phyloP scores from a whole-genome alignment of 1,140 invertebrate genomes.

The Lordiphosa stackelbergi region DNA sequence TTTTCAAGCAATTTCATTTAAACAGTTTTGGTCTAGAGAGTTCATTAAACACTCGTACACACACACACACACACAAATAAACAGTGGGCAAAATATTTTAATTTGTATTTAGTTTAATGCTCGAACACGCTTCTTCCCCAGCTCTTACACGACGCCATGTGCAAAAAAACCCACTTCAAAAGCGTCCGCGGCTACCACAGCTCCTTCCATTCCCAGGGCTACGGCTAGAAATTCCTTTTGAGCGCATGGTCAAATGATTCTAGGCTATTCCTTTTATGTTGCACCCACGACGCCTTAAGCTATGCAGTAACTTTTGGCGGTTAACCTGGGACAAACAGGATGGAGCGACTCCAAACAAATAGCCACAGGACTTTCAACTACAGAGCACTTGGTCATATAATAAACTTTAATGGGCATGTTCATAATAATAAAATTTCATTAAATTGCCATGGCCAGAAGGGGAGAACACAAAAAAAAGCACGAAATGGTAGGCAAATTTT shows the following conservation, averaged over 20 bases:
- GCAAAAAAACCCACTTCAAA: conserved; percentile 48
- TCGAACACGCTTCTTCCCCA: conserved; percentile 48
- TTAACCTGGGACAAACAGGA: conserved; percentile 49
- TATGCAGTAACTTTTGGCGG: conserved; percentile 64
- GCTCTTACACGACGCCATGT: conserved; percentile 13
- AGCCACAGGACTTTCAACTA: conserved; percentile 24
- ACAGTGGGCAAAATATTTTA: conserved; percentile 57
- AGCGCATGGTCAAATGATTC: conserved; percentile 69
- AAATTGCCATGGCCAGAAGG: conserved; percentile 50
- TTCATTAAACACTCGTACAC: conserved; percentile 11
- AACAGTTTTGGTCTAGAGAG: conserved; percentile 49
- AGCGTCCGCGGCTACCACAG: conserved; percentile 1
- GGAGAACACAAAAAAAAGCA: conserved; percentile 1
- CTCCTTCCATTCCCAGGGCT: conserved; percentile 5
- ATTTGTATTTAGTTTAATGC: conserved; percentile 75
- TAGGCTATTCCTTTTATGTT: conserved; percentile 66
- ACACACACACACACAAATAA: conserved; percentile 9
- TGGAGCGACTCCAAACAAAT: conserved; percentile 34
- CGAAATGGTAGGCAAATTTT: conserved; percentile 53
- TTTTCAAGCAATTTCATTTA: conserved; percentile 63
- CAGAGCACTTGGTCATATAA: conserved; percentile 31
- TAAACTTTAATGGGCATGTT: conserved; percentile 71
- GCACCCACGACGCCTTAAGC: conserved; percentile 38
- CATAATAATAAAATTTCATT: conserved; percentile 77
- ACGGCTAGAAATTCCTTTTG: conserved; percentile 55